Conservation (phyloP, 2,888 invertebrate species). For the Philaethria dido region DNA sequence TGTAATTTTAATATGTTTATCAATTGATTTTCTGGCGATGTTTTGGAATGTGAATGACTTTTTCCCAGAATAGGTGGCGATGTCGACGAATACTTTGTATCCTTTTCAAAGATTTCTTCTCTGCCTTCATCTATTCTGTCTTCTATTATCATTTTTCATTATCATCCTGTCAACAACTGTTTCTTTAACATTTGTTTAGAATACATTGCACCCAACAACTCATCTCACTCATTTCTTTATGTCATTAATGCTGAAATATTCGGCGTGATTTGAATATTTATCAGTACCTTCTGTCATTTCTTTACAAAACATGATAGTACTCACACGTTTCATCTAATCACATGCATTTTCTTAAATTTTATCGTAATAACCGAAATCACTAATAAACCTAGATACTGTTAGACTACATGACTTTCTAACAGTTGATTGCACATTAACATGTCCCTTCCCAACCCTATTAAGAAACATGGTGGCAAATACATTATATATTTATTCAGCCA, state of each 20-base stretch:
- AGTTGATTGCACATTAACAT: slow-evolving; percentile 13
- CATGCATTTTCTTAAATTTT: neutral
- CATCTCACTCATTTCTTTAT: neutral
- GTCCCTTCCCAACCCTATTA: slow-evolving; percentile 2
- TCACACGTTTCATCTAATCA: neutral
- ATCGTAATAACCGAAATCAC: neutral
- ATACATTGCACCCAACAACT: neutral
- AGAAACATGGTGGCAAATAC: slow-evolving; percentile 3
- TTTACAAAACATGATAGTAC: neutral
- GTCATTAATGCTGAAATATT: neutral
- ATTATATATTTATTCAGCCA: neutral
- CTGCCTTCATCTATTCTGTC: neutral
- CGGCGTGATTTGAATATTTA: too few relatives aligned
- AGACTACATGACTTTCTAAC: slow-evolving; percentile 7
- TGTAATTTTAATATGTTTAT: neutral
- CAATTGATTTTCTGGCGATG: too few relatives aligned
- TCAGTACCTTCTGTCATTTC: too few relatives aligned
- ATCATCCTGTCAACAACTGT: too few relatives aligned
- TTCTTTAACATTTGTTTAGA: too few relatives aligned
- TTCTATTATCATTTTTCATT: neutral
- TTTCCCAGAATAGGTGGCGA: neutral
- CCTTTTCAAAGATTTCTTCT: neutral
- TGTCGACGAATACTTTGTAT: neutral
- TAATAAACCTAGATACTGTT: neutral
- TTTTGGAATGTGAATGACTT: too few relatives aligned